Base-by-base conservation (phyloP, 2,113 vertebrate genomes). In the Pygoscelis antarcticus region DNA sequence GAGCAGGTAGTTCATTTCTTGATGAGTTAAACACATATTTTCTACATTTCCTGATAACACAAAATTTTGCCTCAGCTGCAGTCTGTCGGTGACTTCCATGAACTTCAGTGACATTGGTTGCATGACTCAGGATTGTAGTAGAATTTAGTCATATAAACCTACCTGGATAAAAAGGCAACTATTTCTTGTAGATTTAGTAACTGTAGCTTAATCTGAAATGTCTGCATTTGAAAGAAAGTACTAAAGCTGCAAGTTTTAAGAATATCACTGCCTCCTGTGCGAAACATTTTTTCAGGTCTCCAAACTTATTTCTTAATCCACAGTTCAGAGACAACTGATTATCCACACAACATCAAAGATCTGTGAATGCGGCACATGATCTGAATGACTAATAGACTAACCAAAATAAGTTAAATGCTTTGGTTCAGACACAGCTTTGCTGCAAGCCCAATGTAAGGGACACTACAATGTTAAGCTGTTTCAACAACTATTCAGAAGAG, bases 1-100 rank as follows among this genome's bases (percentile, higher is more conserved):
- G 65, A 96, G 95, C 86, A 98, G 97, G 77, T 87, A 94, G 91
- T 85, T 95, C 23, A 98, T 84, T 62, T 98, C 97, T 16, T 96
- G 96, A 71, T 96, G 95, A 57, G 92, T 71, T 52, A 40, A 42
- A 52, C 29, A 42, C 27, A 30, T 11, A 57, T 55, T 46, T 65
- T 82, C 26, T 54, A 23, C 38, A 40, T 36, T 81, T 74, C 17
- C 27, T 20, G 23, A 72, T 26, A 81, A 80, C 27, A 17, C 17
- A 21, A 34, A 38, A 42, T 17, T 60, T 60, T 42, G 34, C 25
- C n/a, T 64, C 34, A 40, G 18, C 27, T 52, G 16, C 12, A 46
- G 20, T 9, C 34, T 44, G 36, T 34, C 5, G 15, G 17, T 21
- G 6, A 66, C 18, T 66, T 80, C 30, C 51, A 65, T 51, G 55